Base-by-base conservation (phyloP, 2,797 vertebrate species). In the Galago senegalensis region DNA sequence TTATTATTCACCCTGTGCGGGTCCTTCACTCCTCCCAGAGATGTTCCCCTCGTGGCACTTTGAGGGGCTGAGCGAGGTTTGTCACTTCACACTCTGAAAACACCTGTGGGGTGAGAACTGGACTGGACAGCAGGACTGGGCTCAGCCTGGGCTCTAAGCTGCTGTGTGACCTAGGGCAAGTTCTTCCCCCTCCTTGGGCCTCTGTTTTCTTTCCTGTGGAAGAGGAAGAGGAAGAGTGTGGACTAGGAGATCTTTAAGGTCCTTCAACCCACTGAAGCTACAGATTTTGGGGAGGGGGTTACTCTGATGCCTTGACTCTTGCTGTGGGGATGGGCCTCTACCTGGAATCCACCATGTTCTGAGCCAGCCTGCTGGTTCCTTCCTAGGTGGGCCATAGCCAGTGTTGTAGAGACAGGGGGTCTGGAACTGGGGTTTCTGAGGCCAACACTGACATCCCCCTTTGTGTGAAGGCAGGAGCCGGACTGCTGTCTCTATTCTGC, bases 391-490 rank as follows among this genome's bases (percentile, higher is more conserved):
- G 40, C 3, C 46, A 1, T 25, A 37, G n/a, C 43, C 13, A 60
- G 29, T 1, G 4, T 61, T 60, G 43, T 83, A 49, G 67, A 88
- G 16, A n/a, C 0, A 0, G 43, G 0, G 0, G 37, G 23, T n/a
- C 53, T 61, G 60, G 77, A 91, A 18, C 16, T 37, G 20, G 49
- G 60, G 12, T 8, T 83, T 82, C 91, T 18, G 23, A 37, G 60
- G 56, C 25, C 49, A 63, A 25, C 37, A 69, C 27, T 10, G 10
- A 65, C 65, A 31, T n/a, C 43, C 29, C 58, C 46, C 6, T 31
- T 76, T 4, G 17, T 21, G 0, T 0, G 13, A 63, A n/a, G 61
- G 16, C 20, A 29, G 69, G 58, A 61, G 8, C 67, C 3, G 20
- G 40, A 27, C 85, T 1, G 7, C 61, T 60, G 31, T 5, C 49